phyloP scores from a whole-genome alignment of 2,113 vertebrate genomes.

The Paracyprichromis sp. region DNA sequence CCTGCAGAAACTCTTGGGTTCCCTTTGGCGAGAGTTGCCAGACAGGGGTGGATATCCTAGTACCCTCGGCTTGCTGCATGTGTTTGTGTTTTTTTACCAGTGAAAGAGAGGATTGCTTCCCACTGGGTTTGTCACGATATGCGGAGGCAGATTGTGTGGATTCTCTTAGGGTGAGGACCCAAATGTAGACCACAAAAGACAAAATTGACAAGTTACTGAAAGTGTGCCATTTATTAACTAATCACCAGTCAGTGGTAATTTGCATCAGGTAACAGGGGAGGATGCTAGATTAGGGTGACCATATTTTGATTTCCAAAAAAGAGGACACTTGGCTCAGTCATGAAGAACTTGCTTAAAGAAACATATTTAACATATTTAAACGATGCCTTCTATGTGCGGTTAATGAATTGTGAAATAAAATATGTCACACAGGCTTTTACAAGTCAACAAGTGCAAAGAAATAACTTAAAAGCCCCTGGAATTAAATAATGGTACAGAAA shows the following conservation, averaged over 20 bases:
- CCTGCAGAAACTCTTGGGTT: neutral
- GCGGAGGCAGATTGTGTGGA: accelerated
- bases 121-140: neutral
- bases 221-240: accelerated
- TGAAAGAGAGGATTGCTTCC: neutral
- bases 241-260: neutral
- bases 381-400: no score
- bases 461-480: no score
- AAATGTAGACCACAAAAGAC: neutral
- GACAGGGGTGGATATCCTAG: neutral
- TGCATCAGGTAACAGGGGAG: neutral
- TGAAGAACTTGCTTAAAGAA: no score
- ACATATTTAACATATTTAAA: no score
- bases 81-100: neutral
- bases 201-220: accelerated
- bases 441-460: no score
- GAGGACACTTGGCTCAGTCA: accelerated
- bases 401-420: no score
- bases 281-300: accelerated
- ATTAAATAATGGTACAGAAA: no score
- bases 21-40: accelerated
- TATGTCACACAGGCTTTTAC: no score
- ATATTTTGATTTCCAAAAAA: no score
- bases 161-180: neutral
- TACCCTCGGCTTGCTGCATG: neutral